Evolutionary conservation across 2,888 invertebrate species (phyloP).

Genomic region (Eurytoma adleriae): DNA sequence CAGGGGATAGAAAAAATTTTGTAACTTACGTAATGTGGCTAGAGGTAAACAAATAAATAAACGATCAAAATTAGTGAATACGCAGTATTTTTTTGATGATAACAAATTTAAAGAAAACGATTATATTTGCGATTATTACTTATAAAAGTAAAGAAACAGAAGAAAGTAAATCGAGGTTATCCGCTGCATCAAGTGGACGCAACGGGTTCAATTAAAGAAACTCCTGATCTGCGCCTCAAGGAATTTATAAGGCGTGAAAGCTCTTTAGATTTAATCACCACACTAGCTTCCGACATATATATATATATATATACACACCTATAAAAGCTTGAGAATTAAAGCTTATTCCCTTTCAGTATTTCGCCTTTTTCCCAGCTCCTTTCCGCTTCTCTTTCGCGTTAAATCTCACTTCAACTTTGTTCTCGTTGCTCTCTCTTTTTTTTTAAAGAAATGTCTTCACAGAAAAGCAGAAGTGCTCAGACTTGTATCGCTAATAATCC

Average conservation of each 20-base stretch:
- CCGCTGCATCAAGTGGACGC: too few species aligned
- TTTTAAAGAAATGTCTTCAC: neutral
- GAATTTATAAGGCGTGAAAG: neutral
- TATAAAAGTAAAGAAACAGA: too few species aligned
- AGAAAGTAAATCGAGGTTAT: too few species aligned
- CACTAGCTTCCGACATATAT: neutral
- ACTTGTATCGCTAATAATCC: slow-evolving; percentile 45
- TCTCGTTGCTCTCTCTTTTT: too few species aligned
- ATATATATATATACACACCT: neutral
- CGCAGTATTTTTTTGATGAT: too few species aligned
- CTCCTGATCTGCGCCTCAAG: neutral
- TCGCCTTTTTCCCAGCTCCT: neutral
- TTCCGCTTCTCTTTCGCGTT: neutral
- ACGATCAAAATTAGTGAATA: too few species aligned
- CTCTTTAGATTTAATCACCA: slow-evolving; percentile 7
- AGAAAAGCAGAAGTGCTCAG: slow-evolving; percentile 14
- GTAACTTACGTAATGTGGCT: too few species aligned
- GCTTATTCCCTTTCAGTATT: slow-evolving; percentile 2
- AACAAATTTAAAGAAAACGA: too few species aligned
- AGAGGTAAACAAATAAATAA: too few species aligned
- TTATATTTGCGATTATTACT: too few species aligned
- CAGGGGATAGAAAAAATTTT: too few species aligned
- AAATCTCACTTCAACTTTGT: neutral
- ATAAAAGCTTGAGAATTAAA: slow-evolving; percentile 1
- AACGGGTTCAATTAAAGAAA: neutral